Conservation (phyloP, 2,888 invertebrate species). For the Sesamia inferens region DNA sequence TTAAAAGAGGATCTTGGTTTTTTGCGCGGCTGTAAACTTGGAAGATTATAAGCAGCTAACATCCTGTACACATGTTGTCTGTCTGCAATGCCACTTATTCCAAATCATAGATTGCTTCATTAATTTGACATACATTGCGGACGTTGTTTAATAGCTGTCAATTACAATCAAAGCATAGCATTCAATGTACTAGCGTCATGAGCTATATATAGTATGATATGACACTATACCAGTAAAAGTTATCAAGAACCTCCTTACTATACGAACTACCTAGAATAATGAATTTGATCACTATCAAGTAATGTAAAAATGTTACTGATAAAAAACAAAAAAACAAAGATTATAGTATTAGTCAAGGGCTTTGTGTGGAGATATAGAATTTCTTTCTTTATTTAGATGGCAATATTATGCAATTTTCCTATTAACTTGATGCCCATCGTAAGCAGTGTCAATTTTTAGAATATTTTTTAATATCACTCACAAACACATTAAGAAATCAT, state of each 20-base stretch:
- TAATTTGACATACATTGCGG: conserved; percentile 59
- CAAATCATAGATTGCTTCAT: conserved; percentile 51
- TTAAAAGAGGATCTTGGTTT: conserved; percentile 18
- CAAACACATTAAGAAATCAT: too few relatives aligned
- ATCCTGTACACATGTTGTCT: conserved; percentile 12
- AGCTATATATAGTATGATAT: conserved; percentile 7
- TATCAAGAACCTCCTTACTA: conserved; percentile 18
- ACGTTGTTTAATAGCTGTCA: conserved; percentile 41
- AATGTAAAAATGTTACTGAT: conserved; percentile 40
- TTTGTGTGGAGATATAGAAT: conserved; percentile 9
- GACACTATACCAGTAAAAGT: conserved; percentile 16
- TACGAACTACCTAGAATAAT: conserved; percentile 15
- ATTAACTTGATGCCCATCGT: background rate
- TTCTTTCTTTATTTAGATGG: conserved; percentile 14
- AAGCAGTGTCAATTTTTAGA: background rate
- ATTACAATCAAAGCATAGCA: conserved; percentile 40
- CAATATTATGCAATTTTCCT: background rate
- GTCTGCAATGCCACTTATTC: conserved; percentile 28
- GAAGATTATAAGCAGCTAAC: conserved; percentile 10
- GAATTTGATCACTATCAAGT: conserved; percentile 36
- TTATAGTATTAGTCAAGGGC: conserved; percentile 32
- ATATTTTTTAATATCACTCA: background rate
- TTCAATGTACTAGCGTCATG: conserved; percentile 23
- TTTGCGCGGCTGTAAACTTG: conserved; percentile 14
- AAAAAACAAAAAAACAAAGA: conserved; percentile 42